Base-by-base conservation (phyloP, 2,888 invertebrate species). In the Strigamia crassipes region DNA sequence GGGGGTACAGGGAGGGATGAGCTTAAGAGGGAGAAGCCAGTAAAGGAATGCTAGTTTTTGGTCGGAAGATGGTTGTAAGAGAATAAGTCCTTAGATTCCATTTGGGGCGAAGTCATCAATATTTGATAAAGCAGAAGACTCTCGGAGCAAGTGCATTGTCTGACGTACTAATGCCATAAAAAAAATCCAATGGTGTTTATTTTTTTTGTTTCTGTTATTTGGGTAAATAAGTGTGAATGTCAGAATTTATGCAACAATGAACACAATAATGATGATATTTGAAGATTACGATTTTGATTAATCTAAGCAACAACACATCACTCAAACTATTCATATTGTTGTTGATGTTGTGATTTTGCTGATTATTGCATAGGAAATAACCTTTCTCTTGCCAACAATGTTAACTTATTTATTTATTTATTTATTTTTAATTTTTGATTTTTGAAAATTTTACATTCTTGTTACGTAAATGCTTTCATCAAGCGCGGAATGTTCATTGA, bases 51-150 rank as follows among this genome's bases (percentile, higher is more conserved):
- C 56, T 56, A 18, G 56, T 18, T 56, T 27, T 18, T 56, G 56
- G 56, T 56, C 56, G 56, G 18, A 38, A 27, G 38, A 38, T 38
- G 38, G 38, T 38, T 38, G 38, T 10, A 38, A 56, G 56, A 56
- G 56, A 56, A 56, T 18, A 56, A 56, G 56, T 56, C 56, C 56
- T 56, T 56, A 56, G 56, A 56, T 56, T 56, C 56, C 56, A 56
- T 56, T 56, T 56, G 56, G 56, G 56, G 56, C 18, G 9, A 4
- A 56, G 46, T 15, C 56, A 56, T 56, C 56, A 56, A 56, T 56
- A n/a, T 56, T 56, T 56, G 56, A 56, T 56, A 56, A 56, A 56
- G 56, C 56, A 56, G 56, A 56, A 56, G 56, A 56, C 56, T 56
- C 56, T 56, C 18, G 18, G 9, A 56, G 18, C 56, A 56, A 56